These are phyloP conservation scores for Porites lutea DNA, from an alignment of 64 coral and sea anemone species.

Conservation along the genomic window DNA sequence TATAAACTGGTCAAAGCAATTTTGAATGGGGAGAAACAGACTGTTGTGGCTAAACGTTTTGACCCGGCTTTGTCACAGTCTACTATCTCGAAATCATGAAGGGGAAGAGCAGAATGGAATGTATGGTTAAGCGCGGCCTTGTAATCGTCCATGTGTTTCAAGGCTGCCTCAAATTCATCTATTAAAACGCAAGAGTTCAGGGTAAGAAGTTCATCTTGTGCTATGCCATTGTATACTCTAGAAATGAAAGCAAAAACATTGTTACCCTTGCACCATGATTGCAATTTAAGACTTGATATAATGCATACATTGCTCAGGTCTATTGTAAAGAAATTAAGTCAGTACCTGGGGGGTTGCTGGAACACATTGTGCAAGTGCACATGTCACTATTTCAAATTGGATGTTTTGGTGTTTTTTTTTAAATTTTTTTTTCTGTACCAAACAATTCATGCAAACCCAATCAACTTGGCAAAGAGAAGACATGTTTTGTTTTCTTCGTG, in stretches of 20 bases:
- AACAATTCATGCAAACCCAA: slow-evolving; percentile 17
- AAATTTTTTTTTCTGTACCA: not conserved
- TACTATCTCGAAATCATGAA: slow-evolving; percentile 3
- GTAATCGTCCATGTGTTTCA: slow-evolving; percentile 46
- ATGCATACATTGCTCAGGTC: slow-evolving; percentile 1
- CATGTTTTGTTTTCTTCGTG: not conserved
- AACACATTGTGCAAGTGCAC: slow-evolving; percentile 17
- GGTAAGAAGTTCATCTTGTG: slow-evolving; percentile 36
- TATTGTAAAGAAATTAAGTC: slow-evolving; percentile 16
- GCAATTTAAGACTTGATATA: slow-evolving; percentile 14
- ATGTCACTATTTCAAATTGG: slow-evolving; percentile 6
- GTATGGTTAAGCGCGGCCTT: too few species aligned
- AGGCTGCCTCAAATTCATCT: slow-evolving; percentile 45
- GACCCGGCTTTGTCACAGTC: slow-evolving; percentile 15
- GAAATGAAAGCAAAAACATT: slow-evolving; percentile 7
- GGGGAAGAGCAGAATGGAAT: not conserved
- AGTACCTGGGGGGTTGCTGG: not conserved
- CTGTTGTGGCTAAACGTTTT: not conserved
- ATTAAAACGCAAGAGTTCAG: slow-evolving; percentile 25
- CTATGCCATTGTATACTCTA: slow-evolving; percentile 54
- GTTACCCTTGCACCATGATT: slow-evolving; percentile 12
- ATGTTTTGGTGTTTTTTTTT: not conserved
- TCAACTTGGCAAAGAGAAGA: slow-evolving; percentile 19
- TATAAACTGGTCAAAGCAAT: slow-evolving; percentile 54
- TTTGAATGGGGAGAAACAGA: not conserved